phyloP scores from a whole-genome alignment of 2,888 invertebrate species.

The Orthosia incerta region DNA sequence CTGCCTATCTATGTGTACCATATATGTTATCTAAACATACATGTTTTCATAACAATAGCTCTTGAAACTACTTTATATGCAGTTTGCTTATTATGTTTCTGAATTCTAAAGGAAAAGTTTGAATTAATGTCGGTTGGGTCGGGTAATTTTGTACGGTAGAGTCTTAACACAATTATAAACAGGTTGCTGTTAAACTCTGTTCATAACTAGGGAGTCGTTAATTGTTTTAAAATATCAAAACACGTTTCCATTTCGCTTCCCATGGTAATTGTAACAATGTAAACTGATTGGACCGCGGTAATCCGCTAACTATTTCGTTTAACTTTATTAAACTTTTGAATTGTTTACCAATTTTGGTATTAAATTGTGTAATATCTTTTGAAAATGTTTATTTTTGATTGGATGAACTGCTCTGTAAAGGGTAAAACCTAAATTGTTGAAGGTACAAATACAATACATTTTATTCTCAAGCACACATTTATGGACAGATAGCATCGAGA shows the following conservation, averaged over 20 bases:
- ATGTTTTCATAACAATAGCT: constrained; percentile 58
- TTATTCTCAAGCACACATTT: neutral
- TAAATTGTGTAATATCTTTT: constrained; percentile 23
- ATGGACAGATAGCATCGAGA: neutral
- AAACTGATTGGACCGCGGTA: constrained; percentile 14
- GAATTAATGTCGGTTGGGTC: constrained; percentile 28
- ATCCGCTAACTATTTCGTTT: constrained; percentile 11
- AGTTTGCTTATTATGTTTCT: constrained; percentile 31
- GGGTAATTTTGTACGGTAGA: constrained; percentile 4
- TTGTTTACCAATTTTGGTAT: constrained; percentile 24
- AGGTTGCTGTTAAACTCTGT: constrained; percentile 2
- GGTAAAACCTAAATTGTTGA: too few species aligned
- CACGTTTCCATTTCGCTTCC: constrained; percentile 12
- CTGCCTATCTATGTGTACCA: constrained; percentile 58
- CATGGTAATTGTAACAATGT: constrained; percentile 5
- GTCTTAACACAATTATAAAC: constrained; percentile 18
- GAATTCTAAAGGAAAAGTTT: constrained; percentile 39
- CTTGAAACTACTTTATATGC: constrained; percentile 47
- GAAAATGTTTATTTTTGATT: constrained; percentile 1
- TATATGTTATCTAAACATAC: constrained; percentile 51
- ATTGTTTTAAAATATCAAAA: constrained; percentile 25
- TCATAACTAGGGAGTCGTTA: constrained; percentile 9
- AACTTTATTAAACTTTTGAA: constrained; percentile 7
- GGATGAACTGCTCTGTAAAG: neutral
- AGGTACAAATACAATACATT: too few species aligned